These are phyloP conservation scores for Eupithecia dodoneata DNA, from an alignment of 2,888 invertebrate species.

Conservation along the genomic window DNA sequence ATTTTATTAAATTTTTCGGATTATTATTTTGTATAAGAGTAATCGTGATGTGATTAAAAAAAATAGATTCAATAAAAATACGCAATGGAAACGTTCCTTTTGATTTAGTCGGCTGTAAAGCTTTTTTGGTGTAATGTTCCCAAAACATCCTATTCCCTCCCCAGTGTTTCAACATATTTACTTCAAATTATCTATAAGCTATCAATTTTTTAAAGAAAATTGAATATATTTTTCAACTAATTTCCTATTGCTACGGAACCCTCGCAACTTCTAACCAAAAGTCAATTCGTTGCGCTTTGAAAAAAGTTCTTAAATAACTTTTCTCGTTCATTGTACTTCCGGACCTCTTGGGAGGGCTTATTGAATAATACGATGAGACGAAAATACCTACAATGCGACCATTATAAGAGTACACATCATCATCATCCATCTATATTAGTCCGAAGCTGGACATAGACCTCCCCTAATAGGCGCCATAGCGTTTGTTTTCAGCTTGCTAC, in stretches of 20 bases:
- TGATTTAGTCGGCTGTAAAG: background rate
- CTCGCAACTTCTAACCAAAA: constrained; percentile 1
- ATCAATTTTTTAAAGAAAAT: background rate
- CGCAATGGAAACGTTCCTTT: background rate
- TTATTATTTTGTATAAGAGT: background rate
- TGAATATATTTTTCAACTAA: background rate
- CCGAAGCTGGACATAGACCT: no score
- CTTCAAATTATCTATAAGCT: no score
- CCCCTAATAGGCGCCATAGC: no score
- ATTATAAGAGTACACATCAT: constrained; percentile 56
- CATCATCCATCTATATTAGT: no score
- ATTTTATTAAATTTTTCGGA: no score
- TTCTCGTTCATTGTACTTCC: constrained; percentile 37
- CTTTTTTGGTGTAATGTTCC: background rate
- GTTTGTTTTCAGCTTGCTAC: no score
- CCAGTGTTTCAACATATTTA: background rate
- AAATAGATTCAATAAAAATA: background rate
- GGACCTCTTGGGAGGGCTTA: constrained; percentile 66
- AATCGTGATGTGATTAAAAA: background rate
- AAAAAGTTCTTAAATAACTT: constrained; percentile 19
- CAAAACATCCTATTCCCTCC: background rate
- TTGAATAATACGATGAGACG: constrained; percentile 67
- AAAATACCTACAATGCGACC: constrained; percentile 65
- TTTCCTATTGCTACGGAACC: background rate
- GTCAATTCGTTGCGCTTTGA: constrained; percentile 4